Percentiles rank a stretch among this genome's conserved stretches.
These are phyloP conservation scores for Momotus momota DNA, from an alignment of 2,797 vertebrate species.

Conservation along the genomic window DNA sequence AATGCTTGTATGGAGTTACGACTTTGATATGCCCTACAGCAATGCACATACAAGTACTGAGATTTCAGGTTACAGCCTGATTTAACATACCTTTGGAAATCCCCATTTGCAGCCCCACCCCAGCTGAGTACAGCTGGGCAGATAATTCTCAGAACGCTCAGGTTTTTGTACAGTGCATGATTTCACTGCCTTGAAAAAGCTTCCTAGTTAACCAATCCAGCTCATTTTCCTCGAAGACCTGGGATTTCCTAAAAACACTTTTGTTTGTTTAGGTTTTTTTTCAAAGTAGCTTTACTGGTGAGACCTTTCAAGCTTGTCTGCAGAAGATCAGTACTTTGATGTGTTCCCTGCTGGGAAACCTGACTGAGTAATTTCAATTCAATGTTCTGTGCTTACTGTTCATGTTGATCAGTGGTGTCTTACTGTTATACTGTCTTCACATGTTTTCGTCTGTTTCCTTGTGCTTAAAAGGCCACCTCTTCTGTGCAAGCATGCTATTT, in stretches of 20 bases:
- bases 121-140: constrained; percentile 71
- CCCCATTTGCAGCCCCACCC: constrained; percentile 34
- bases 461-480: background rate
- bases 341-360: constrained; percentile 15
- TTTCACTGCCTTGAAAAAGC: background rate
- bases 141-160: constrained; percentile 7
- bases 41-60: background rate
- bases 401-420: background rate
- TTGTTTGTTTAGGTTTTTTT: background rate
- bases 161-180: background rate
- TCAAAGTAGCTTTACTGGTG: background rate
- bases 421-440: background rate
- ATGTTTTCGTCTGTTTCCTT: background rate
- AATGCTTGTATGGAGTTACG: background rate
- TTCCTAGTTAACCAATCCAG: background rate
- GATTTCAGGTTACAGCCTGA: constrained; percentile 41
- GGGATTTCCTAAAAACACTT: constrained; percentile 16
- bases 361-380: constrained; percentile 15
- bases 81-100: constrained; percentile 38
- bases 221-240: constrained; percentile 17
- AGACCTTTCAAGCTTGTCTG: constrained; percentile 40
- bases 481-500: background rate
- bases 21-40: constrained; percentile 8
- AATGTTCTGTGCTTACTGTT: background rate
- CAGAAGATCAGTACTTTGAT: constrained; percentile 17